Base-by-base conservation (phyloP, 2,113 vertebrate species). In the Scomber colias region DNA sequence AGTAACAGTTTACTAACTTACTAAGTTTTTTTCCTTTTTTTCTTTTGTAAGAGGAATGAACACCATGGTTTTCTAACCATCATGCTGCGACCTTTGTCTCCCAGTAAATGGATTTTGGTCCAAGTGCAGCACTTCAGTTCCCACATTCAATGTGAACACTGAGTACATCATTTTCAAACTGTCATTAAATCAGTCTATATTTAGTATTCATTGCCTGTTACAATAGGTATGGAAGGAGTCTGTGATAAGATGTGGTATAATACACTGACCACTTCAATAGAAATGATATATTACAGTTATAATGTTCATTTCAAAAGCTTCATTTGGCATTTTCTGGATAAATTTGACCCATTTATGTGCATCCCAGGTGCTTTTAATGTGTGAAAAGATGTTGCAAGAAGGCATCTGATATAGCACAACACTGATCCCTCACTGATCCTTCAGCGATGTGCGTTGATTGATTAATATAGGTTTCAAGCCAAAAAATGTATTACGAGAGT, bases 381-480 rank as follows among this genome's bases (percentile, higher is more conserved):
- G n/a, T 71, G 15, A 49, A 31, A 44, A 50, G n/a, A 63, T 87
- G 56, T 71, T 81, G 64, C 61, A 71, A 75, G 40, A n/a, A 10
- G 48, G 17, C 21, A 27, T 65, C 53, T 82, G 31, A 63, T 59
- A 44, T 65, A 82, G 60, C 63, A 73, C 24, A 68, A 65, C 66
- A 27, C 24, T 27, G 24, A 27, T 27, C 24, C 24, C 24, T 27
- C 24, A 27, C 24, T 27, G 24, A 27, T 27, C 24, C 24, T 3
- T 27, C 24, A 27, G 24, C 24, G 3, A 27, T 27, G 24, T 27
- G 24, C 24, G 2, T 27, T 27, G 24, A 27, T 27, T 27, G 24
- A 27, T 2, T 79, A 24, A 85, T 82, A 62, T 53, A 66, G 4
- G 0, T 54, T 83, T 70, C 50, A 68, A 81, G 90, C 85, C 84